Base-by-base conservation (phyloP, 2,888 invertebrate genomes). In the Agonopterix arenella region DNA sequence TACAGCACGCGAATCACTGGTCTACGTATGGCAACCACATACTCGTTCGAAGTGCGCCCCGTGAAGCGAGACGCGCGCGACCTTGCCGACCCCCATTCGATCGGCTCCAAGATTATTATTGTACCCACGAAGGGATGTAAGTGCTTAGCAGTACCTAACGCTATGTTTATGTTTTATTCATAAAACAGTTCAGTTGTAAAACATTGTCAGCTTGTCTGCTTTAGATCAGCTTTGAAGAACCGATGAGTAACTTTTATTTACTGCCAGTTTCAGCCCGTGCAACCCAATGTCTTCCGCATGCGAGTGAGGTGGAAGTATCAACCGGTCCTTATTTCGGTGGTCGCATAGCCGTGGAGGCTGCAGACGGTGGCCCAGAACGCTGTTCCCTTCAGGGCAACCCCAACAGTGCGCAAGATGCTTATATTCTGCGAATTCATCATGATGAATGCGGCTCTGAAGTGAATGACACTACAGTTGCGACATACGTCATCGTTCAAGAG, bases 111-210 rank as follows among this genome's bases (percentile, higher is more conserved):
- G 64, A 93, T 95, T 58, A 93, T 95, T 54, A 90, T 94, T 36
- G 92, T 95, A 52, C 93, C 95, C 36, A 95, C 95, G 8, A 95
- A 95, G 91, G 95, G 95, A 90, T 95, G 95, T 95, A 90, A 93
- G 95, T 90, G 10, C 7, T 28, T 5, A 28, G 28, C 28, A 7
- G 7, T 28, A 4, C n/a, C n/a, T n/a, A n/a, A n/a, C n/a, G n/a
- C n/a, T n/a, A 28, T 5, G 5, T 28, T 5, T 28, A 28, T 28
- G 28, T 28, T 28, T 28, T 28, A 28, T 28, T 28, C 28, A 28
- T 28, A 28, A 28, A 28, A 28, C 28, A 5, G 28, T 28, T 28
- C 5, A 28, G 5, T 28, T 28, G 28, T 28, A 28, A 28, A 28
- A 7, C 28, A 7, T 28, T 28, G 28, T 28, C 28, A 18, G 18